Evolutionary conservation across 2,888 invertebrate species (phyloP).

Genomic region (Acrobasis repandana): DNA sequence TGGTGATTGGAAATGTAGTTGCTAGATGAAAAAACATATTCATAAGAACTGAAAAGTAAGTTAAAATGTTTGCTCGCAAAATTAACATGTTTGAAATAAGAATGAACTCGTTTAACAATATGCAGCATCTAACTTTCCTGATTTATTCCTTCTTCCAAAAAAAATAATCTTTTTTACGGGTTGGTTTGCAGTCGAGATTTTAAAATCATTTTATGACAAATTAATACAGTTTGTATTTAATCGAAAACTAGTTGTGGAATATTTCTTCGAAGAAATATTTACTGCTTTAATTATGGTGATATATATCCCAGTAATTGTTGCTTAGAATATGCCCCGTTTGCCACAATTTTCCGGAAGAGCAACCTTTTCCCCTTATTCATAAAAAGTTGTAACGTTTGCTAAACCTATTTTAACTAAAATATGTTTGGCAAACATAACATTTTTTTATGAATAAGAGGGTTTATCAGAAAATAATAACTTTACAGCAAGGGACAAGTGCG

Average conservation of each 20-base stretch:
- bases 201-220: neutral
- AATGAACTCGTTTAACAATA: neutral
- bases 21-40: neutral
- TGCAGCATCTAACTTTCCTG: neutral
- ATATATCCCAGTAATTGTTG: no score
- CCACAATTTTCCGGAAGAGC: no score
- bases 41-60: neutral
- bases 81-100: neutral
- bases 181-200: neutral
- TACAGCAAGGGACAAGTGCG: slow-evolving; percentile 47
- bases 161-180: neutral
- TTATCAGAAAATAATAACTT: slow-evolving; percentile 10
- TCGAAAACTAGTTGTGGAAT: no score
- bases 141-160: neutral
- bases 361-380: no score
- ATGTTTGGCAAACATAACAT: no score
- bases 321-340: neutral
- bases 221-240: no score
- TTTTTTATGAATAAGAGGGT: no score
- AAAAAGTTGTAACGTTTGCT: no score
- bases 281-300: no score
- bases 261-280: no score
- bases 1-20: neutral
- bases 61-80: neutral
- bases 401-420: no score